Percentiles rank a stretch among this genome's conserved stretches.
Evolutionary conservation across 2,113 vertebrate genomes (phyloP).

Genomic region (Trachemys scripta): DNA sequence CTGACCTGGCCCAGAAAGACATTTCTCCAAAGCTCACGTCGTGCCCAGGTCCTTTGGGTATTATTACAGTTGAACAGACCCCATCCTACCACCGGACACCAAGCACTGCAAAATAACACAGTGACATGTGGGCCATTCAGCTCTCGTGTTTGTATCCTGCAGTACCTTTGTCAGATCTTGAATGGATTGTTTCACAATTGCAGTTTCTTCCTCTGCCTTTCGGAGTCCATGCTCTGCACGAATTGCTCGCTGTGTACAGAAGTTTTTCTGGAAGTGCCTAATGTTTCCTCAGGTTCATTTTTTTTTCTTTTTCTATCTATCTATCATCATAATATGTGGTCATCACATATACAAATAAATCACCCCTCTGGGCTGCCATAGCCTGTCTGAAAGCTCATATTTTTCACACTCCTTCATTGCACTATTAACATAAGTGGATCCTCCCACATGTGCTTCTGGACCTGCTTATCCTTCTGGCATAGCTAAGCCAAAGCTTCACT

Average conservation of each 20-base stretch:
- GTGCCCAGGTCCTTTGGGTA: neutral
- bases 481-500: conserved; percentile 51
- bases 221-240: conserved; percentile 21
- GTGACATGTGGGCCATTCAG: neutral
- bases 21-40: neutral
- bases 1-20: neutral
- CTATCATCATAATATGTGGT: neutral
- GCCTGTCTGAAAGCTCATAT: neutral
- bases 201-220: conserved; percentile 13
- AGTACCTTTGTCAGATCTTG: conserved; percentile 16
- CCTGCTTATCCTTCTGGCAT: conserved; percentile 45
- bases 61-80: neutral
- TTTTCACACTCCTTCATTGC: conserved; percentile 52
- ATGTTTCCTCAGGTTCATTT: neutral
- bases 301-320: neutral
- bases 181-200: neutral
- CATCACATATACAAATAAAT: conserved; percentile 19
- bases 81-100: neutral
- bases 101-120: fast-evolving
- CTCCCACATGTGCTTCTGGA: conserved; percentile 14
- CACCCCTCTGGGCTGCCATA: conserved; percentile 36
- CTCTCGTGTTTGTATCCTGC: neutral
- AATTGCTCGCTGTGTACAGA: conserved; percentile 13
- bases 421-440: conserved; percentile 25
- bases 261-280: neutral